Evolutionary conservation across 1,140 invertebrate species (phyloP).

Genomic region (Diorhabda sublineata): DNA sequence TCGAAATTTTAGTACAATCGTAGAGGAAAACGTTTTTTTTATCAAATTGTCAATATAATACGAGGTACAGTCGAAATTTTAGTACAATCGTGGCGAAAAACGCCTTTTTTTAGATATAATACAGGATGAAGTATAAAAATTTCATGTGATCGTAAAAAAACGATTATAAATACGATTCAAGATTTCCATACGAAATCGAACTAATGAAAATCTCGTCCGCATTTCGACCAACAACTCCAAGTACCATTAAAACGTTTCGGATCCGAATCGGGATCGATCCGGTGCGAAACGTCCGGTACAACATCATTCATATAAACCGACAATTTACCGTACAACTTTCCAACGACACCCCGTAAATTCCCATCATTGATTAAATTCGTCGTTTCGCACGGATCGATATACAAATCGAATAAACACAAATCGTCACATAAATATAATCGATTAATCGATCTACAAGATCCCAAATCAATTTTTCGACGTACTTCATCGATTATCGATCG

Average conservation of each 20-base stretch:
- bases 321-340: conserved; percentile 38
- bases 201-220: neutral
- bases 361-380: conserved; percentile 63
- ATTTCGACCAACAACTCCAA: conserved; percentile 38
- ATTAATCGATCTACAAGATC: conserved; percentile 7
- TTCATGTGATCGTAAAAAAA: too few relatives aligned
- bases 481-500: conserved; percentile 8
- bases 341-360: conserved; percentile 39
- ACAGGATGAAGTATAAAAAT: too few relatives aligned
- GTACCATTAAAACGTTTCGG: conserved; percentile 44
- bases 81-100: too few relatives aligned
- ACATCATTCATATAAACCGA: conserved; percentile 36
- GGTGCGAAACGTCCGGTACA: conserved; percentile 36
- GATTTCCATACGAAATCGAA: too few relatives aligned
- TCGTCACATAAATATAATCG: conserved; percentile 10
- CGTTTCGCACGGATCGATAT: conserved; percentile 78
- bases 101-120: too few relatives aligned
- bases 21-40: too few relatives aligned
- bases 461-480: conserved; percentile 22
- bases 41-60: too few relatives aligned
- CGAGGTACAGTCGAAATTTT: too few relatives aligned
- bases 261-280: conserved; percentile 43
- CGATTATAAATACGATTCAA: too few relatives aligned
- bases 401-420: conserved; percentile 73
- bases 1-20: too few relatives aligned